These are phyloP conservation scores for Pseudomyrmex sp. DNA, from an alignment of 1,140 invertebrate genomes.

Conservation along the genomic window DNA sequence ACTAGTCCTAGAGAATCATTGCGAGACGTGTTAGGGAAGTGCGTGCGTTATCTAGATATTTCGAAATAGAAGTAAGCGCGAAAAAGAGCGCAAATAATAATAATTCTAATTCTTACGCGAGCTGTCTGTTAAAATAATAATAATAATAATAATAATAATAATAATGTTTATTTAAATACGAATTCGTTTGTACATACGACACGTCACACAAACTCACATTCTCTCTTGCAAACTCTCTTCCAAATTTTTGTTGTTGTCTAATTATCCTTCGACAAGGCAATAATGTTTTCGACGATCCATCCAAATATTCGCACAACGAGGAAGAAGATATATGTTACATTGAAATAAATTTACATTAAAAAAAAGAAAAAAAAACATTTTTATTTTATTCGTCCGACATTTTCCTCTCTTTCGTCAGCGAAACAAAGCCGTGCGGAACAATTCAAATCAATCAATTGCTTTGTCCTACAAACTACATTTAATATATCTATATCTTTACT, in stretches of 20 bases:
- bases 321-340: constrained; percentile 30
- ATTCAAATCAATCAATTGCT: constrained; percentile 37
- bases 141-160: constrained; percentile 49
- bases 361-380: neutral
- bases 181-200: constrained; percentile 76
- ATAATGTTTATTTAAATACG: constrained; percentile 81
- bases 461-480: neutral
- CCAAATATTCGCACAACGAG: constrained; percentile 43
- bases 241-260: constrained; percentile 11
- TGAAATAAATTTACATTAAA: constrained; percentile 56
- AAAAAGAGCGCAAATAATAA: constrained; percentile 3
- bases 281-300: constrained; percentile 28
- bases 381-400: neutral
- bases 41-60: constrained; percentile 55
- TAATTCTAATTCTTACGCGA: constrained; percentile 36
- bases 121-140: constrained; percentile 76
- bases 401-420: constrained; percentile 4
- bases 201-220: constrained; percentile 19
- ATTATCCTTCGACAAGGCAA: constrained; percentile 4
- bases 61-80: constrained; percentile 45
- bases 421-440: constrained; percentile 42
- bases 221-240: constrained; percentile 27
- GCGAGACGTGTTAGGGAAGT: constrained; percentile 7
- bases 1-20: constrained; percentile 74
- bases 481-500: neutral